These are phyloP conservation scores for Euphonia xanthogaster DNA, from an alignment of 2,797 vertebrate genomes.

Conservation along the genomic window DNA sequence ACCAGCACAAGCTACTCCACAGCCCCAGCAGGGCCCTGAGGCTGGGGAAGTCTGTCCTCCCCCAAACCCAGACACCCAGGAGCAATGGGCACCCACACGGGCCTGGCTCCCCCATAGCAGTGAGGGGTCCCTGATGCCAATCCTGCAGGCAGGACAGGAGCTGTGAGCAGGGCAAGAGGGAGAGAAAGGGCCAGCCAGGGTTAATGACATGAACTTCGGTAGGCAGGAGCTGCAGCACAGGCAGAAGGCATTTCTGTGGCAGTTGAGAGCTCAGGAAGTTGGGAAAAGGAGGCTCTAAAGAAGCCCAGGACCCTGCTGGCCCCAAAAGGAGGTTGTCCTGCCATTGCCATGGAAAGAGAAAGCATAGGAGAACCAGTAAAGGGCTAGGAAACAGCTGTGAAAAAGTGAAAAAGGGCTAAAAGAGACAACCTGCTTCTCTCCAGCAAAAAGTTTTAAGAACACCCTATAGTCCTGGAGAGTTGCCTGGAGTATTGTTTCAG, in stretches of 20 bases:
- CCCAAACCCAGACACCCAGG: fast-evolving
- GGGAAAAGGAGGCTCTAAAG: not conserved
- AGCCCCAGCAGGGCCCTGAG: not conserved
- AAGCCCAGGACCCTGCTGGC: not conserved
- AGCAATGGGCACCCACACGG: fast-evolving
- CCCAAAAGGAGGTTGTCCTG: not conserved
- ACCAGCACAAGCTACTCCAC: too few relatives aligned
- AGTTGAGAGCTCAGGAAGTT: not conserved
- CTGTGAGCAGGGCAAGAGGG: fast-evolving
- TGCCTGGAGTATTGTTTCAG: not conserved
- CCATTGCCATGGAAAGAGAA: not conserved
- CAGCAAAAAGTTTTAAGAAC: not conserved
- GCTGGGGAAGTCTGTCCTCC: fast-evolving
- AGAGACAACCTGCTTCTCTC: fast-evolving
- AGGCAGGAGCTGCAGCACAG: not conserved
- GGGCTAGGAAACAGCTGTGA: not conserved
- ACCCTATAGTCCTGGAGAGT: fast-evolving
- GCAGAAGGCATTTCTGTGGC: not conserved
- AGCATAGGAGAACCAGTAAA: not conserved
- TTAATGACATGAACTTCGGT: not conserved
- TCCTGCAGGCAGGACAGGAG: not conserved
- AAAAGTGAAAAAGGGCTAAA: not conserved
- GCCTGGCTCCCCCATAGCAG: fast-evolving
- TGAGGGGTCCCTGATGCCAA: not conserved
- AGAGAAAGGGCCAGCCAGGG: not conserved